phyloP scores from a whole-genome alignment of 2,797 vertebrate genomes.

The Sebastes hubbsi region DNA sequence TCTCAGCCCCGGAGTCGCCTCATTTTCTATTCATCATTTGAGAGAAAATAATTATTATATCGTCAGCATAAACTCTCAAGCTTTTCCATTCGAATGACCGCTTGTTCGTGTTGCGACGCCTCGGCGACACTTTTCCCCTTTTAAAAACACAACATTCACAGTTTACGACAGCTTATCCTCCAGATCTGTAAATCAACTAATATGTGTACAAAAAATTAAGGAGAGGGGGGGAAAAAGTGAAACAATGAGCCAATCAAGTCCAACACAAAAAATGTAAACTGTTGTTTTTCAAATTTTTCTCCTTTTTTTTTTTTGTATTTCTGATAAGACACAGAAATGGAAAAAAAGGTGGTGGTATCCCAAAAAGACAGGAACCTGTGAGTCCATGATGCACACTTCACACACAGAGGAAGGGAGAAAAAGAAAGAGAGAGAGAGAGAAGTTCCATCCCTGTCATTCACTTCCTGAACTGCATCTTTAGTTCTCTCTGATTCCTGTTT shows the following conservation, averaged over 20 bases:
- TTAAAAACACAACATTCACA: slow-evolving; percentile 32
- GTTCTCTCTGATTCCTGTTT: slow-evolving; percentile 13
- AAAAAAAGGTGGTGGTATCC: slow-evolving; percentile 47
- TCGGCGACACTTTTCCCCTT: neutral
- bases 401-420: slow-evolving; percentile 31
- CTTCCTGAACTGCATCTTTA: slow-evolving; percentile 6
- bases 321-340: slow-evolving; percentile 69
- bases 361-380: slow-evolving; percentile 39
- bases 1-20: neutral
- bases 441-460: slow-evolving; percentile 32
- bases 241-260: slow-evolving; percentile 56
- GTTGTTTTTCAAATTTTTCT: slow-evolving; percentile 38
- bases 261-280: slow-evolving; percentile 63
- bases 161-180: slow-evolving; percentile 22
- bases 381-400: slow-evolving; percentile 49
- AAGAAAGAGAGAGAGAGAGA: slow-evolving; percentile 2
- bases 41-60: slow-evolving; percentile 14
- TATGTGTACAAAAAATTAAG: slow-evolving; percentile 44
- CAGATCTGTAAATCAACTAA: slow-evolving; percentile 56
- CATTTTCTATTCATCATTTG: neutral
- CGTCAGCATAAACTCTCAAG: neutral
- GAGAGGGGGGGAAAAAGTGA: slow-evolving; percentile 11
- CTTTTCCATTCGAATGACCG: neutral
- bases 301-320: slow-evolving; percentile 15
- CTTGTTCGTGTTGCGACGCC: neutral